phyloP scores from a whole-genome alignment of 2,888 invertebrate genomes.

The Gonocerus acuteangulatus region DNA sequence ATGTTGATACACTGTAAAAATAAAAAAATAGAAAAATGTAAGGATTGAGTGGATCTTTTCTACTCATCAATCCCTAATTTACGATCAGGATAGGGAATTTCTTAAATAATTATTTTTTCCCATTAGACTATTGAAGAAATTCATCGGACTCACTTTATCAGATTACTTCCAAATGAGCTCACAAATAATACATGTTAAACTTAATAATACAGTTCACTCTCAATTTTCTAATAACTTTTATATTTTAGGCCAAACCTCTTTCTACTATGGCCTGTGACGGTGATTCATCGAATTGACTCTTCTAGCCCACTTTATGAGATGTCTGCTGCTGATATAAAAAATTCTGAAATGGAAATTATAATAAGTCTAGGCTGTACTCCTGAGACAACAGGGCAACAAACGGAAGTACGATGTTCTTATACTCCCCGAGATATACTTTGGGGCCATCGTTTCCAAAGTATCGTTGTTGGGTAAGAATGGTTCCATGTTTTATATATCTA shows the following conservation, averaged over 20 bases:
- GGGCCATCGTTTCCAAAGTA: slow-evolving; percentile 70
- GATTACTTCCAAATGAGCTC: too few relatives aligned
- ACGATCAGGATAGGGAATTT: too few relatives aligned
- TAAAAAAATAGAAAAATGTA: too few relatives aligned
- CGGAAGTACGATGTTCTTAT: slow-evolving; percentile 68
- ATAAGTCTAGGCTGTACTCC: slow-evolving; percentile 74
- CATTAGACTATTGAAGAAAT: too few relatives aligned
- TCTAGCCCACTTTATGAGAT: slow-evolving; percentile 71
- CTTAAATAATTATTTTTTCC: too few relatives aligned
- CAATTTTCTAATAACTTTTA: neutral
- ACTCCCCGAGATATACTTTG: slow-evolving; percentile 70
- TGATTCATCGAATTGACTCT: slow-evolving; percentile 72
- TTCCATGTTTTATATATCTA: neutral
- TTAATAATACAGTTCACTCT: too few relatives aligned
- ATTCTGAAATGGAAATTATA: slow-evolving; percentile 68
- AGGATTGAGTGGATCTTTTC: too few relatives aligned
- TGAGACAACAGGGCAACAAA: slow-evolving; percentile 64
- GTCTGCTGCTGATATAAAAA: slow-evolving; percentile 67
- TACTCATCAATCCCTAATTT: too few relatives aligned
- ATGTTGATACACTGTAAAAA: too few relatives aligned
- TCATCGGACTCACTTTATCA: too few relatives aligned
- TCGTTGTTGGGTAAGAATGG: slow-evolving; percentile 52
- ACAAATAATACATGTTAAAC: too few relatives aligned
- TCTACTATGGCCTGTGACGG: slow-evolving; percentile 79
- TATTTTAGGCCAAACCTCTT: slow-evolving; percentile 49